Evolutionary conservation across 2,888 invertebrate genomes (phyloP).

Genomic region (Cistogaster globosa): DNA sequence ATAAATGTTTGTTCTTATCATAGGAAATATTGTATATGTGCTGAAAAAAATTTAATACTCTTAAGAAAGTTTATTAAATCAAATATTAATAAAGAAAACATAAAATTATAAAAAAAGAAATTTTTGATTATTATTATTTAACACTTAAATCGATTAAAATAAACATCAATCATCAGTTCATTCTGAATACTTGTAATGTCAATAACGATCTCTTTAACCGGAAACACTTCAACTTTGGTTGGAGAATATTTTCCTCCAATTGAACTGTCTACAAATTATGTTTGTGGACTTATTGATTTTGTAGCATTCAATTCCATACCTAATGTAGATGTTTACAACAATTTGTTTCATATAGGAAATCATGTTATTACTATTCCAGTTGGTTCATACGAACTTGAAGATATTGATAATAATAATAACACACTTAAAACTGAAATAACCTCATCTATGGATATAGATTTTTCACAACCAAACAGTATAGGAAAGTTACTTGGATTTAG

Average conservation of each 20-base stretch:
- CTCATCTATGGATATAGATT: constrained; percentile 8
- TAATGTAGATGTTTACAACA: constrained; percentile 14
- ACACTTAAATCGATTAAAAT: no score
- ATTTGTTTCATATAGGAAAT: constrained; percentile 4
- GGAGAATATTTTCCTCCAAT: no score
- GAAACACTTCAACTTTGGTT: no score
- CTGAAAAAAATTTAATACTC: not conserved
- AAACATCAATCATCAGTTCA: no score
- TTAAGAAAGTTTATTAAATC: not conserved
- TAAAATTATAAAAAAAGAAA: no score
- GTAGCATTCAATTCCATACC: constrained; percentile 5
- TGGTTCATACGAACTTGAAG: not conserved
- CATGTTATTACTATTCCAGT: not conserved
- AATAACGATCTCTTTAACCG: no score
- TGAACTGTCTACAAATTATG: no score
- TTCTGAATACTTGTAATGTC: no score
- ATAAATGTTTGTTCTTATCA: not conserved
- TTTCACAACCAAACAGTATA: constrained; percentile 1
- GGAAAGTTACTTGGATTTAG: not conserved
- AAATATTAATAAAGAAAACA: no score
- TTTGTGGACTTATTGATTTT: no score
- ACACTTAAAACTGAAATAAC: constrained; percentile 10
- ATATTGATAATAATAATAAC: constrained; percentile 10
- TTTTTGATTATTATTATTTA: no score
- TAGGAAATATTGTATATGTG: no score